Evolutionary conservation across 2,113 vertebrate genomes (phyloP).

Genomic region (Mormyrus iriodes): DNA sequence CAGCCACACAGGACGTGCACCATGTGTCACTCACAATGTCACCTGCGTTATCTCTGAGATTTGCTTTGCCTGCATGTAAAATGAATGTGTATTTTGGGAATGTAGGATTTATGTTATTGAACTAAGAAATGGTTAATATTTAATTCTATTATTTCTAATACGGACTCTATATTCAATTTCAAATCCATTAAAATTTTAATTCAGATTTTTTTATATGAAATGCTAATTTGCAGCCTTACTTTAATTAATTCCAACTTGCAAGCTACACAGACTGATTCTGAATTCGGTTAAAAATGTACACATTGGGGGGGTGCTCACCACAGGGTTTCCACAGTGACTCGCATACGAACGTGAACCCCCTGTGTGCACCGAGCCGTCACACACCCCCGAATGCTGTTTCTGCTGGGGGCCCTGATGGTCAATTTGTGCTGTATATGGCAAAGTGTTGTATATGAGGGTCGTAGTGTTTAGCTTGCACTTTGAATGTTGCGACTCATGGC

Average conservation of each 20-base stretch:
- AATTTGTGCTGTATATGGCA: background rate
- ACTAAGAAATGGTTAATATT: conserved; percentile 2
- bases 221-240: background rate
- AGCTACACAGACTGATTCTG: background rate
- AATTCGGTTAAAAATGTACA: background rate
- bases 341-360: too few relatives aligned
- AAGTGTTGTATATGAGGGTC: background rate
- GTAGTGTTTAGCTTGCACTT: background rate
- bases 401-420: background rate
- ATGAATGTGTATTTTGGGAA: background rate
- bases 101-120: background rate
- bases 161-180: background rate
- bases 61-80: background rate
- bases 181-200: background rate
- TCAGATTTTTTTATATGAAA: background rate
- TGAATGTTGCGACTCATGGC: background rate
- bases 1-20: background rate
- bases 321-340: too few relatives aligned
- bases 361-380: too few relatives aligned
- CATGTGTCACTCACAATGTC: background rate
- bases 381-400: too few relatives aligned
- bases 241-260: background rate
- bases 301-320: too few relatives aligned
- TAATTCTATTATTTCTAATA: background rate
- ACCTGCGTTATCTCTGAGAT: background rate